Evolutionary conservation across 2,888 invertebrate genomes (phyloP).

Genomic region (Plemyria rubiginata): DNA sequence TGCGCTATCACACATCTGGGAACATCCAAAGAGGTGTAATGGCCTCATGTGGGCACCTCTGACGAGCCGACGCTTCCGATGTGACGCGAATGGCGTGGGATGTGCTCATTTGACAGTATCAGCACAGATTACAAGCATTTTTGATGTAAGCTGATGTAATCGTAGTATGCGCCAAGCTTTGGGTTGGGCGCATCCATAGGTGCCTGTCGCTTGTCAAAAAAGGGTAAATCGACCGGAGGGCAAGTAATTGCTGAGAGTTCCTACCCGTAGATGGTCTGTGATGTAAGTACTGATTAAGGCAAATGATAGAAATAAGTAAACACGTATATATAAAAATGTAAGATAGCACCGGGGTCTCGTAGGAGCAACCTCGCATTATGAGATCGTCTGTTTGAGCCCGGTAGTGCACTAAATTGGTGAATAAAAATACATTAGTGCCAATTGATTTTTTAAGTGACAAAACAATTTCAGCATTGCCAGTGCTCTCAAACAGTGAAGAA

Average conservation of each 20-base stretch:
- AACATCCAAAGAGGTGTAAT: conserved; percentile 77
- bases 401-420: too few species aligned
- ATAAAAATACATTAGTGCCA: too few species aligned
- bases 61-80: conserved; percentile 69
- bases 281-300: background rate
- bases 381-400: too few species aligned
- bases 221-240: background rate
- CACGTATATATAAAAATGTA: too few species aligned
- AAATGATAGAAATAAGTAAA: background rate
- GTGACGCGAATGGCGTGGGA: conserved; percentile 71
- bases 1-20: conserved; percentile 65
- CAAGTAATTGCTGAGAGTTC: background rate
- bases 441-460: too few species aligned
- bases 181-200: conserved; percentile 46
- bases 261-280: background rate
- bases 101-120: conserved; percentile 66
- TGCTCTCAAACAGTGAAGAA: too few species aligned
- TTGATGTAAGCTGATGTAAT: conserved; percentile 57
- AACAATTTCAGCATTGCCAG: too few species aligned
- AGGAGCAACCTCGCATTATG: too few species aligned
- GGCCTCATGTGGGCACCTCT: conserved; percentile 77
- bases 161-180: conserved; percentile 56
- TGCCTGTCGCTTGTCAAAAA: conserved; percentile 2
- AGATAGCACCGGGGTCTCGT: too few species aligned
- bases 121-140: conserved; percentile 61